Base-by-base conservation (phyloP, 2,797 vertebrate genomes). In the Takifugu rubripes region DNA sequence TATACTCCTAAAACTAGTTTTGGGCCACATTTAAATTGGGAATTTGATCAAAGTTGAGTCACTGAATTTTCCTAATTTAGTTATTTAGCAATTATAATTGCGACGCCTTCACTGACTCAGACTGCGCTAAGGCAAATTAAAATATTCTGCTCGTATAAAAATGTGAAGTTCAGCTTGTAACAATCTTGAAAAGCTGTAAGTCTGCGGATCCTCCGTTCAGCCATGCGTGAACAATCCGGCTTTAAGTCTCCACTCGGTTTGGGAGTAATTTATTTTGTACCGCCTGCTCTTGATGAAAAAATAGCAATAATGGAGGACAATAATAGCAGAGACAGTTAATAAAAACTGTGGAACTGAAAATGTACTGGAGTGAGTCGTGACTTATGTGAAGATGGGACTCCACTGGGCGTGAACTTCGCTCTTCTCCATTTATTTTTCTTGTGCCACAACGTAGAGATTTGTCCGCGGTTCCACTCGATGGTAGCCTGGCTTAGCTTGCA, bases 151-250 rank as follows among this genome's bases (percentile, higher is more conserved):
- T 14, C 3, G 56, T 43, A 55, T 14, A 45, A 60, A 54, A 65
- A 67, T 59, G 49, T 61, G 43, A 64, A 64, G 57, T 42, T 47
- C 14, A 47, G 70, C 62, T 55, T 69, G 72, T 10, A 25, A 61
- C 74, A 73, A 64, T 40, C 52, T 64, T n/a, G 52, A 64, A 3
- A 3, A 58, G 53, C 8, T 45, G 54, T 29, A 56, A 52, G 51
- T 53, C 48, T 40, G 14, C 49, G 26, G 44, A 59, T 69, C 21
- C 51, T 46, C 56, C 5, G 67, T 17, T 79, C 79, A 79, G 44
- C 71, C 75, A 65, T 0, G 77, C 59, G 47, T 71, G 61, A 68
- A 86, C 88, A 88, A 89, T 87, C 87, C 82, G 56, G 77, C 76
- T 84, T 83, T 86, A 80, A 70, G 64, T 65, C 48, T 16, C 25